Evolutionary conservation across 2,888 invertebrate genomes (phyloP).

Genomic region (Zele albiditarsus): DNA sequence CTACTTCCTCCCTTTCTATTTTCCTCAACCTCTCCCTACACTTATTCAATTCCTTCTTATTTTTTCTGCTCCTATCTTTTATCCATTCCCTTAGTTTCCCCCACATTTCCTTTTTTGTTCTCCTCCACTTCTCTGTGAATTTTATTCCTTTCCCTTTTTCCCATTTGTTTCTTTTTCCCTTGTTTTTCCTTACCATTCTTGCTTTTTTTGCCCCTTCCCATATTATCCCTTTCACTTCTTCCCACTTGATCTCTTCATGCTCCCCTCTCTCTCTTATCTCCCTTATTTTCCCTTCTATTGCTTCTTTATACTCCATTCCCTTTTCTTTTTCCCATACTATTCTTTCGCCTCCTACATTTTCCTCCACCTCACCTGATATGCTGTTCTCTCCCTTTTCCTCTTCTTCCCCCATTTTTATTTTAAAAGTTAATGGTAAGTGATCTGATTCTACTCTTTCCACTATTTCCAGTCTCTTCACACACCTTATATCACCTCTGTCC

Average conservation of each 20-base stretch:
- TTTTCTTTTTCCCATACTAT: not conserved
- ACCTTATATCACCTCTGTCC: not conserved
- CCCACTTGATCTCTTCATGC: not conserved
- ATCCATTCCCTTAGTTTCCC: not conserved
- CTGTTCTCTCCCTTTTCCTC: not conserved
- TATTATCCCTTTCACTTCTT: not conserved
- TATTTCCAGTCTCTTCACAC: not conserved
- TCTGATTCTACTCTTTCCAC: slow-evolving; percentile 37
- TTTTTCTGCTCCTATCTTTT: slow-evolving; percentile 9
- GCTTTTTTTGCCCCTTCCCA: slow-evolving; percentile 9
- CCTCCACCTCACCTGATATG: too few relatives aligned
- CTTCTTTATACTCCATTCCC: not conserved
- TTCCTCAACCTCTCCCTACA: too few relatives aligned
- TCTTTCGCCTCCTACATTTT: slow-evolving; percentile 10
- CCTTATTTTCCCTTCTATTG: not conserved
- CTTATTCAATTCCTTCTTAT: too few relatives aligned
- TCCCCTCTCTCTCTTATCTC: not conserved
- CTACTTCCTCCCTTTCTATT: slow-evolving; percentile 1
- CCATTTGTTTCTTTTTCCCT: not conserved
- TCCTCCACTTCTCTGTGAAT: not conserved
- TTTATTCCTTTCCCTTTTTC: not conserved
- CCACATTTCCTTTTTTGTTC: slow-evolving; percentile 14
- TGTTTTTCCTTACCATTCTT: not conserved
- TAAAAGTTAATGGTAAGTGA: slow-evolving; percentile 26
- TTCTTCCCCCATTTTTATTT: not conserved